phyloP scores from a whole-genome alignment of 2,888 invertebrate species.

The Acanthosoma haemorrhoidale region DNA sequence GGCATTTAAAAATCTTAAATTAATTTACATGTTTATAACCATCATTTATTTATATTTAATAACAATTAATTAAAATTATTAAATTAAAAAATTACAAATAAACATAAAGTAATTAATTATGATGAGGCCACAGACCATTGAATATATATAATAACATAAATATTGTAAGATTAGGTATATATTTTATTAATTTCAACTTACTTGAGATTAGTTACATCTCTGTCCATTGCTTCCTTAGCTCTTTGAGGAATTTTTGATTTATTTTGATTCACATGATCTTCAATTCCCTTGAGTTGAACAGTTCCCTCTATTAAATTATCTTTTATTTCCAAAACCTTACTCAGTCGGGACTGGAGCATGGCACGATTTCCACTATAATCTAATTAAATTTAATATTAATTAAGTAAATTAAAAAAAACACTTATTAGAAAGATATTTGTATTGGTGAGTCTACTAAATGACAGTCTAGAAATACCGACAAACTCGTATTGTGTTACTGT shows the following conservation, averaged over 20 bases:
- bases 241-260: slow-evolving; percentile 67
- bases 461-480: too few relatives aligned
- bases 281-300: slow-evolving; percentile 68
- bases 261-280: slow-evolving; percentile 66
- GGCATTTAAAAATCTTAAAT: too few relatives aligned
- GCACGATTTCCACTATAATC: slow-evolving; percentile 85
- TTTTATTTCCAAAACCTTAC: slow-evolving; percentile 73
- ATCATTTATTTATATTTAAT: too few relatives aligned
- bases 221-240: slow-evolving; percentile 77
- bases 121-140: too few relatives aligned
- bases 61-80: too few relatives aligned
- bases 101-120: too few relatives aligned
- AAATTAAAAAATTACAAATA: too few relatives aligned
- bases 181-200: slow-evolving; percentile 40
- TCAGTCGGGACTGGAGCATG: slow-evolving; percentile 72
- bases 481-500: too few relatives aligned
- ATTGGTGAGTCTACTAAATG: too few relatives aligned
- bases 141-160: too few relatives aligned
- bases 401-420: background rate
- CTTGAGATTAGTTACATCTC: slow-evolving; percentile 69
- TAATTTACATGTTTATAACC: too few relatives aligned
- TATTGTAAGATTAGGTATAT: too few relatives aligned
- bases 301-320: slow-evolving; percentile 72
- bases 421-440: background rate
- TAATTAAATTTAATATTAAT: slow-evolving; percentile 34